Conservation (phyloP, 2,113 vertebrate genomes). For the Campylomormyrus numenius region DNA sequence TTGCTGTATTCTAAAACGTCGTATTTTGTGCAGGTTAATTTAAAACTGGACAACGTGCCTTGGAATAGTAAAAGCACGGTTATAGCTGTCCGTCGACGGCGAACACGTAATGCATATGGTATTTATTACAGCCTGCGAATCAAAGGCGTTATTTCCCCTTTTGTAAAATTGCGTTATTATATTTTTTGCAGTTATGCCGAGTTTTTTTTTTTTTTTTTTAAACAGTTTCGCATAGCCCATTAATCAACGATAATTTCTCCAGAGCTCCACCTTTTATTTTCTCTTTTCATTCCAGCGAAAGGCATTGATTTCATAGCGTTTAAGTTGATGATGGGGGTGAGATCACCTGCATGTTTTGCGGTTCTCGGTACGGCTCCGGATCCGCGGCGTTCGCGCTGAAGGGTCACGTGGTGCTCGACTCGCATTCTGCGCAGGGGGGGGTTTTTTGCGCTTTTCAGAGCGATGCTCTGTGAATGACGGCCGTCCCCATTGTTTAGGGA, state of each 20-base stretch:
- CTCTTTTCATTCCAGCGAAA: not conserved
- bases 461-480: not conserved
- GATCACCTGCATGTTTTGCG: not conserved
- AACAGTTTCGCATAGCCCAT: not conserved
- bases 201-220: not conserved
- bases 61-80: not conserved
- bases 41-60: not conserved
- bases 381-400: not conserved
- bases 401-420: not conserved
- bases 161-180: not conserved
- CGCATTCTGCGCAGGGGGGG: not conserved
- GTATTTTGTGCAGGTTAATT: not conserved
- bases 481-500: not conserved
- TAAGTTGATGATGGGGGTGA: not conserved
- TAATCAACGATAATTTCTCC: not conserved
- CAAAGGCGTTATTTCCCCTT: not conserved
- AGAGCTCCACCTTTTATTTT: not conserved
- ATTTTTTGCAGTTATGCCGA: not conserved
- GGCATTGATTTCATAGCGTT: not conserved
- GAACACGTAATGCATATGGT: slow-evolving; percentile 1
- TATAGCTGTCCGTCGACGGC: not conserved
- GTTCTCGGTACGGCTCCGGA: not conserved
- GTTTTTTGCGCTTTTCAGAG: not conserved
- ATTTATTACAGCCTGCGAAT: not conserved
- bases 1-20: not conserved